Evolutionary conservation across 2,113 vertebrate genomes (phyloP).

Genomic region (Coptodon bakossiorum): DNA sequence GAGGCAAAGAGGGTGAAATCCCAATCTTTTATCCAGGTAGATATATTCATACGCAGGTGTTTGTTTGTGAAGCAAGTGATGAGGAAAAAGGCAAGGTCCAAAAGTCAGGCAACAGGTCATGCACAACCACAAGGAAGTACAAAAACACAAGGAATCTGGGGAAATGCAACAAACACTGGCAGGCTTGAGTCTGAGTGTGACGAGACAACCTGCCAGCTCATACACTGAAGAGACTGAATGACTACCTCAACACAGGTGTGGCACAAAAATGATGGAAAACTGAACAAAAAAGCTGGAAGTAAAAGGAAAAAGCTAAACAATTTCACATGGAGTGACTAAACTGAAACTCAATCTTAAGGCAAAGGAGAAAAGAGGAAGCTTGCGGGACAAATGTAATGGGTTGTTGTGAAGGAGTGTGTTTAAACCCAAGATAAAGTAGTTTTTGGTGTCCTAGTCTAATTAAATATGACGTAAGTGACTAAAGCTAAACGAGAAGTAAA

Average conservation of each 20-base stretch:
- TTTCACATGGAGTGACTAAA: neutral
- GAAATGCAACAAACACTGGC: neutral
- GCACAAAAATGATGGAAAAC: neutral
- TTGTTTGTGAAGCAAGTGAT: neutral
- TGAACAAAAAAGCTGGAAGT: neutral
- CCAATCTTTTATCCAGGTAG: neutral
- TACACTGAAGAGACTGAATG: neutral
- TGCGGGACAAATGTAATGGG: neutral
- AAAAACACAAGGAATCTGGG: neutral
- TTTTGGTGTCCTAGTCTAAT: neutral
- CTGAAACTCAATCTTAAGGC: neutral
- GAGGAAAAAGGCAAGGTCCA: neutral
- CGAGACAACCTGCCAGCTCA: neutral
- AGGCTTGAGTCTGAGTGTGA: neutral
- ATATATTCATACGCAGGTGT: neutral
- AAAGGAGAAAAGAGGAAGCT: neutral
- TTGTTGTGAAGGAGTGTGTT: neutral
- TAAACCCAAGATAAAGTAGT: neutral
- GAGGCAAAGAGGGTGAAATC: neutral
- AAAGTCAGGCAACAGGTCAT: neutral
- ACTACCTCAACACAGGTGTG: neutral
- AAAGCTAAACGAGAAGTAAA: neutral
- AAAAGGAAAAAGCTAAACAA: neutral
- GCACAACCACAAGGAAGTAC: neutral
- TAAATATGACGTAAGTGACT: neutral